A percentile compares a stretch with the other conserved stretches of the same genome.
Evolutionary conservation across 2,888 invertebrate species (phyloP).

Genomic region (Oegoconia quadripuncta): DNA sequence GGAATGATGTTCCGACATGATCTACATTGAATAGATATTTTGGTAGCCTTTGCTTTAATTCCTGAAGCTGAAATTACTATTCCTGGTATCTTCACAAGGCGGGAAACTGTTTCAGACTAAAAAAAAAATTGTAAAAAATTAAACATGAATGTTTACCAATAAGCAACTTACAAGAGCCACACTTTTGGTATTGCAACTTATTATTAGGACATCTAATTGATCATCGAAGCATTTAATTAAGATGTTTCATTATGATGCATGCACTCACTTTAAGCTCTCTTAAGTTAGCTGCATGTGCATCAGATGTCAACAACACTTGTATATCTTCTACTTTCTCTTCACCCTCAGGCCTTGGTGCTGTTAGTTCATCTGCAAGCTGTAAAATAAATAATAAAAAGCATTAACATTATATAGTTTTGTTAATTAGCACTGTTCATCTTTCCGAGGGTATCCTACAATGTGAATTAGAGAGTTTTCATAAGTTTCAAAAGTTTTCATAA

Average conservation of each 20-base stretch:
- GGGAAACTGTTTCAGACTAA: slow-evolving; percentile 95
- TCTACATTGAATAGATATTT: slow-evolving; percentile 96
- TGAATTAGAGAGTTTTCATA: no score
- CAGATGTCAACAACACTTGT: slow-evolving; percentile 92
- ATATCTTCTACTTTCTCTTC: slow-evolving; percentile 95
- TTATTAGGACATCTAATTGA: no score
- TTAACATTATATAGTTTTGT: neutral
- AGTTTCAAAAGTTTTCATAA: no score
- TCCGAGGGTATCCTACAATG: no score
- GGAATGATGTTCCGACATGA: slow-evolving; percentile 94
- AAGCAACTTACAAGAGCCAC: neutral
- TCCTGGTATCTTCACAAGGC: slow-evolving; percentile 96
- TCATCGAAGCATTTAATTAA: no score
- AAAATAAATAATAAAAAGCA: slow-evolving; percentile 16
- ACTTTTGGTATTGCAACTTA: no score
- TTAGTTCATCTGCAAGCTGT: slow-evolving; percentile 94
- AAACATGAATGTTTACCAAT: slow-evolving; percentile 4
- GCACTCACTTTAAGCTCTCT: slow-evolving; percentile 89
- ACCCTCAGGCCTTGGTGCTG: slow-evolving; percentile 93
- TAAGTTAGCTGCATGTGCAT: slow-evolving; percentile 88
- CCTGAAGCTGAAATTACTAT: slow-evolving; percentile 96
- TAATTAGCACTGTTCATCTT: neutral
- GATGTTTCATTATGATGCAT: slow-evolving; percentile 1
- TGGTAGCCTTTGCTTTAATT: slow-evolving; percentile 96
- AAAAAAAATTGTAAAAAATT: slow-evolving; percentile 33